Evolutionary conservation across 2,888 invertebrate species (phyloP), one percentile per base, ranked within the genome.

Genomic region (Pachydiplax longipennis): DNA sequence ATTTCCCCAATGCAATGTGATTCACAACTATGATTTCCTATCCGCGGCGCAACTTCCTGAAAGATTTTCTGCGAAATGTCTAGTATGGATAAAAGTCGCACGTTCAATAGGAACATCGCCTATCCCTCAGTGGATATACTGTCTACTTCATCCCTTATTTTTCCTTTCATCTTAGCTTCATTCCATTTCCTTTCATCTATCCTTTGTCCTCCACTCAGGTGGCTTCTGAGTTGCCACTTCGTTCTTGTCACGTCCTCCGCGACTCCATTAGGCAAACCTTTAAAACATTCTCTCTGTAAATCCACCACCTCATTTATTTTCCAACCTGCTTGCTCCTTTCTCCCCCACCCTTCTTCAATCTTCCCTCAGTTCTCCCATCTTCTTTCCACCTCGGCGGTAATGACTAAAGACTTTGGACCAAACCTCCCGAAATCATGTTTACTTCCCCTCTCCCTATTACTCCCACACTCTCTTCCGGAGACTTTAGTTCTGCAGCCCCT

Each of bases 321-420:
- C 73, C 73, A 31, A 73, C 13, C 25, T 31, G 73, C 73, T 12
- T 73, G 13, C 73, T 73, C 25, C 73, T 73, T 73, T 31, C 73
- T 25, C 73, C 25, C 31, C 1, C 31, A 10, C 65, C 25, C 65
- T 25, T 8, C 65, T 18, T 22, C 25, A n/a, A 65, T 25, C 65
- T 65, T 25, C 25, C 65, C 65, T 65, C 65, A 65, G 22, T n/a
- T 22, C 31, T 31, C 73, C 25, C 73, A 10, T 73, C 73, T 31
- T 73, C 25, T 73, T 73, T 73, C 73, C 31, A 73, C 73, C 73
- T 73, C 73, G 31, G 31, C 53, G 53, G 83, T 83, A 83, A 83
- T 83, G 83, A 83, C 83, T 83, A 83, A 83, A 83, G 83, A 83
- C 83, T 83, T 83, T 83, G 83, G 83, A 58, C 48, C 83, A 83